A percentile compares a stretch with the other conserved stretches of the same genome.
Evolutionary conservation across 1,140 invertebrate genomes (phyloP).

Genomic region (Aphaenogaster ashmeadi): DNA sequence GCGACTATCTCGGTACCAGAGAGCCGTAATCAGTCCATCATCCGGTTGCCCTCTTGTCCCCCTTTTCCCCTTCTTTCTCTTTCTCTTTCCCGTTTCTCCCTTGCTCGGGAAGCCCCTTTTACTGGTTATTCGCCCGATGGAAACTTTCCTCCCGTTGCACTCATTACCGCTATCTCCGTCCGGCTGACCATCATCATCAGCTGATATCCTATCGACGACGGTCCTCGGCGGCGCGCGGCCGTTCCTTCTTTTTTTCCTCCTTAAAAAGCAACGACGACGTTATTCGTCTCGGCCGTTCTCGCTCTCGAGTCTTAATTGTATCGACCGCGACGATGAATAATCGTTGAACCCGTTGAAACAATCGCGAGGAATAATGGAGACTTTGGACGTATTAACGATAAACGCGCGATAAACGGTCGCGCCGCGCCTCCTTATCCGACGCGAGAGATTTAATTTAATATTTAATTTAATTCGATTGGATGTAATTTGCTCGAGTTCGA

Average conservation of each 20-base stretch:
- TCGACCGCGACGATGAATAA: constrained; percentile 47
- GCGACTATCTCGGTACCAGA: constrained; percentile 67
- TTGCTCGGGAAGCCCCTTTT: constrained; percentile 66
- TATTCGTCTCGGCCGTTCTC: constrained; percentile 4
- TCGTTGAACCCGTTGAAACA: constrained; percentile 35
- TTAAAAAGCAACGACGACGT: constrained; percentile 54
- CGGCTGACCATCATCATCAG: constrained; percentile 78
- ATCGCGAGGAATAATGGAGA: constrained; percentile 41
- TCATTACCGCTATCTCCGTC: constrained; percentile 80
- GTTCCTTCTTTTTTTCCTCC: constrained; percentile 49
- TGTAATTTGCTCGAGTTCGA: not conserved
- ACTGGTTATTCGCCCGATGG: constrained; percentile 81
- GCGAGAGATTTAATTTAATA: constrained; percentile 6
- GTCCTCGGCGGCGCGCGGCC: constrained; percentile 31
- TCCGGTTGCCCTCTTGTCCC: constrained; percentile 61
- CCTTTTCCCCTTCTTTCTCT: not conserved
- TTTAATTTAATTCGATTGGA: not conserved
- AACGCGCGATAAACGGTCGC: constrained; percentile 26
- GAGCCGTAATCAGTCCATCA: constrained; percentile 74
- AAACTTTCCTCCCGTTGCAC: constrained; percentile 81
- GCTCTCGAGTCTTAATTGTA: constrained; percentile 31
- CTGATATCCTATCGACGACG: constrained; percentile 79
- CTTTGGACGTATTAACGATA: constrained; percentile 55
- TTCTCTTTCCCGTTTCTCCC: constrained; percentile 10
- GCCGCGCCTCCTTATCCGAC: not conserved